Conservation (phyloP, 2,797 vertebrate species). For the Dendrocincla tyrannina region DNA sequence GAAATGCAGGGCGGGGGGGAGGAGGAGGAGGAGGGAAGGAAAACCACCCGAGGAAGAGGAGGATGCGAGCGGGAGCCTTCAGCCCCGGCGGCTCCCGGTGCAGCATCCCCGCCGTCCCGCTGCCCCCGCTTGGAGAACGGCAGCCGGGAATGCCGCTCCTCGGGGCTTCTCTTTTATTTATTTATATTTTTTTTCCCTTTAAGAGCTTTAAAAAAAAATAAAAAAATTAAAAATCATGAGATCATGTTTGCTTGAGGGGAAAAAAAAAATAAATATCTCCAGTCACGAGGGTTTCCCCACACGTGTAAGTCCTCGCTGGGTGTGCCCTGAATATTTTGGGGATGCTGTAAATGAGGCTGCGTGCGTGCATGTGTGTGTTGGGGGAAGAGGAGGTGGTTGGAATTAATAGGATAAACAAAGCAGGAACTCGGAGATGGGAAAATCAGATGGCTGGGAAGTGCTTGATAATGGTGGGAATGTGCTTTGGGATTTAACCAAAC, state of each 20-base stretch:
- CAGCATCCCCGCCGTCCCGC: constrained; percentile 13
- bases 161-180: not conserved
- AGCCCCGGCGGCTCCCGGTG: not conserved
- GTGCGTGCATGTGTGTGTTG: constrained; percentile 70
- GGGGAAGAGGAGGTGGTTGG: constrained; percentile 71
- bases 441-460: constrained; percentile 73
- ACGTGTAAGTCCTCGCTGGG: constrained; percentile 29
- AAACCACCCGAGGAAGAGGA: constrained; percentile 45
- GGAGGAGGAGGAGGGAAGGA: not conserved
- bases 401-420: constrained; percentile 75
- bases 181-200: not conserved
- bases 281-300: constrained; percentile 65
- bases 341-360: constrained; percentile 71
- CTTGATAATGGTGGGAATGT: constrained; percentile 61
- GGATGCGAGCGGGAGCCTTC: constrained; percentile 2
- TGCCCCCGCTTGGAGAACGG: not conserved
- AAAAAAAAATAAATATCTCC: not conserved
- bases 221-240: constrained; percentile 15
- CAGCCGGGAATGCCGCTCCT: constrained; percentile 42
- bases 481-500: constrained; percentile 49
- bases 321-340: constrained; percentile 63
- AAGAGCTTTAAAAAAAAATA: not conserved
- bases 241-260: not conserved
- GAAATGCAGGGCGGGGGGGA: constrained; percentile 42
- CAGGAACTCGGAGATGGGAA: constrained; percentile 62